phyloP scores from a whole-genome alignment of 2,113 vertebrate species.

The Saguinus imperator region DNA sequence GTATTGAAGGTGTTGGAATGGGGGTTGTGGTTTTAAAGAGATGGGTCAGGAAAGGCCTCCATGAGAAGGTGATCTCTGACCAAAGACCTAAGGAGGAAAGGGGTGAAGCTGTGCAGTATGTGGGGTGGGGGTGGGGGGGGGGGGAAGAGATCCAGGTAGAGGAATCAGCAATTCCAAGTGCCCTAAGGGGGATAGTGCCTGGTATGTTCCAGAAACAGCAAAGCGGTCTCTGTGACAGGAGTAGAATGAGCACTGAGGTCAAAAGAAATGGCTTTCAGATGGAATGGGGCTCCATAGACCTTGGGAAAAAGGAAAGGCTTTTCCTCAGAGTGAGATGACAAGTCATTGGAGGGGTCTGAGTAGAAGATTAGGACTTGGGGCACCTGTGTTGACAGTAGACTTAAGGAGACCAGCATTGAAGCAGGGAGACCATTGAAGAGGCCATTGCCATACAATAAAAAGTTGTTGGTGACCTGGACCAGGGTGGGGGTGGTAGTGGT shows the following conservation, averaged over 20 bases:
- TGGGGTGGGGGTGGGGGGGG: too few relatives aligned
- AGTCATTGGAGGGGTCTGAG: neutral
- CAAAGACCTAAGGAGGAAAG: neutral
- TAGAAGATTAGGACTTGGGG: neutral
- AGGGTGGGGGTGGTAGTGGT: neutral
- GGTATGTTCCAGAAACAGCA: neutral
- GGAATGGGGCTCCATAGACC: neutral
- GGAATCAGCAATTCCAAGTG: neutral
- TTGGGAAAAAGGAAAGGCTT: neutral
- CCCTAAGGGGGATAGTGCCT: neutral
- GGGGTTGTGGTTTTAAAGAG: neutral
- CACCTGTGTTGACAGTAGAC: neutral
- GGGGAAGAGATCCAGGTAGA: neutral
- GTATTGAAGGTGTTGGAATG: neutral
- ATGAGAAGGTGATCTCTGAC: neutral
- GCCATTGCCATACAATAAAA: neutral
- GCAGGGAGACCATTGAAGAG: neutral
- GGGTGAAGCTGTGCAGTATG: neutral
- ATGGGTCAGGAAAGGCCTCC: neutral
- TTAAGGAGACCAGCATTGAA: neutral
- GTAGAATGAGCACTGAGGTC: neutral
- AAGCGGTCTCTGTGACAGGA: neutral
- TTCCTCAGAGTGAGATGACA: neutral
- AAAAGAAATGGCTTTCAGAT: neutral
- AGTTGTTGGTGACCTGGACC: neutral